phyloP scores from a whole-genome alignment of 2,113 vertebrate genomes.

The Myotis davidii region DNA sequence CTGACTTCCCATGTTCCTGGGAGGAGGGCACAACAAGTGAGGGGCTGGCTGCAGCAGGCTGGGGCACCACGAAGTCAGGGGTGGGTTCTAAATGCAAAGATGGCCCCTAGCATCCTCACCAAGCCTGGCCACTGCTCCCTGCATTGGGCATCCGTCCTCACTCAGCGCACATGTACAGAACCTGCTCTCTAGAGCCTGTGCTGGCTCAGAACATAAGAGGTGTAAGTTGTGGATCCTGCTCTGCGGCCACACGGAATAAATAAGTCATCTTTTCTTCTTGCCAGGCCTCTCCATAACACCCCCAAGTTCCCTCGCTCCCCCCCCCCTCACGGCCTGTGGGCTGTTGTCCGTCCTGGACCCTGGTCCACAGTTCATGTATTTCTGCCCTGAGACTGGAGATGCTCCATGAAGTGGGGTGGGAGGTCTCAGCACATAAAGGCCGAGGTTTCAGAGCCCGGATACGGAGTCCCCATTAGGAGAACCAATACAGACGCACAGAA shows the following conservation, averaged over 20 bases:
- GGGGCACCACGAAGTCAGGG: not conserved
- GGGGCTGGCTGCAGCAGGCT: not conserved
- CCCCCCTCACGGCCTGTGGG: not conserved
- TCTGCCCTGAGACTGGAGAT: not conserved
- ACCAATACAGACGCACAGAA: not conserved
- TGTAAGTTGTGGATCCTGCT: accelerated
- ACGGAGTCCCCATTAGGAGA: not conserved
- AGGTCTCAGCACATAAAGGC: not conserved
- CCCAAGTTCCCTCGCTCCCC: not conserved
- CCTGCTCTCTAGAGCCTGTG: not conserved
- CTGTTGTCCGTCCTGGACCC: not conserved
- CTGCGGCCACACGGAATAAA: not conserved
- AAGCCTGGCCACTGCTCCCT: not conserved
- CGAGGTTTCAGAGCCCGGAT: not conserved
- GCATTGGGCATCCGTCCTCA: not conserved
- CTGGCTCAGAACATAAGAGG: not conserved
- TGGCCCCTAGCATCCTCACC: not conserved
- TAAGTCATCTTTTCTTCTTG: not conserved
- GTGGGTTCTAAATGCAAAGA: not conserved
- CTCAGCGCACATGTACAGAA: not conserved
- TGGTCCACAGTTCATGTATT: not conserved
- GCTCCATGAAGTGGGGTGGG: not conserved
- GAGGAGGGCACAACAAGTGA: not conserved
- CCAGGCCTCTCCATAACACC: accelerated
- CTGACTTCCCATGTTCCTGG: not conserved